These are phyloP conservation scores for Perodicticus potto DNA, from an alignment of 2,797 vertebrate species.

Conservation along the genomic window DNA sequence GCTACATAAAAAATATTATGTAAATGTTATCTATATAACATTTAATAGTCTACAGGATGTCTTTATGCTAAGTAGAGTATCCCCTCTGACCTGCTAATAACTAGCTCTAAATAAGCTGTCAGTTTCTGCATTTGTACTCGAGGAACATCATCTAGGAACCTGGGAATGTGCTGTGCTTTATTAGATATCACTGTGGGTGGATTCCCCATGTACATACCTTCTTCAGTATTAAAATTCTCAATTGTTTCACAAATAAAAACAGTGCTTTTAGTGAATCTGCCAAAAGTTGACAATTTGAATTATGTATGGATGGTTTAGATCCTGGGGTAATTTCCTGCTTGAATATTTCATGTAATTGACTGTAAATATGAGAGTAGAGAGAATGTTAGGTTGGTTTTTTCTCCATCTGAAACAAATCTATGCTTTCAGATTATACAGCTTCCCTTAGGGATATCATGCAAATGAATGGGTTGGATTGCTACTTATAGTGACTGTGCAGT, in stretches of 20 bases:
- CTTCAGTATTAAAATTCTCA: constrained; percentile 43
- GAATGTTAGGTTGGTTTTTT: constrained; percentile 52
- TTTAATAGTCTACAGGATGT: constrained; percentile 22
- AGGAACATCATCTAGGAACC: neutral
- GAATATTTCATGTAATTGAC: constrained; percentile 73
- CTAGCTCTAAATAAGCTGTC: neutral
- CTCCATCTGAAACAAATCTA: constrained; percentile 53
- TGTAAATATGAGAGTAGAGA: constrained; percentile 57
- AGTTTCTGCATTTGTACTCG: neutral
- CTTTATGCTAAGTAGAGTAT: constrained; percentile 19
- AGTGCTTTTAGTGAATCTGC: constrained; percentile 30
- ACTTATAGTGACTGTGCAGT: neutral
- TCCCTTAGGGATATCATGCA: constrained; percentile 19
- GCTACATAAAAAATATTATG: constrained; percentile 2
- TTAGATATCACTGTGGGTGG: neutral
- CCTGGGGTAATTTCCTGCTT: constrained; percentile 58
- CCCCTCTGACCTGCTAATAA: constrained; percentile 37
- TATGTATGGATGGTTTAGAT: constrained; percentile 71
- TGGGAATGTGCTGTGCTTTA: neutral
- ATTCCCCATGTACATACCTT: neutral
- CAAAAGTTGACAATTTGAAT: constrained; percentile 66
- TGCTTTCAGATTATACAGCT: neutral
- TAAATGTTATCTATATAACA: constrained; percentile 14
- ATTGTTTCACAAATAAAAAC: constrained; percentile 67
- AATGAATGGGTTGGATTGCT: neutral